Base-by-base conservation (phyloP, 2,888 invertebrate genomes). In the Lithophane socia region DNA sequence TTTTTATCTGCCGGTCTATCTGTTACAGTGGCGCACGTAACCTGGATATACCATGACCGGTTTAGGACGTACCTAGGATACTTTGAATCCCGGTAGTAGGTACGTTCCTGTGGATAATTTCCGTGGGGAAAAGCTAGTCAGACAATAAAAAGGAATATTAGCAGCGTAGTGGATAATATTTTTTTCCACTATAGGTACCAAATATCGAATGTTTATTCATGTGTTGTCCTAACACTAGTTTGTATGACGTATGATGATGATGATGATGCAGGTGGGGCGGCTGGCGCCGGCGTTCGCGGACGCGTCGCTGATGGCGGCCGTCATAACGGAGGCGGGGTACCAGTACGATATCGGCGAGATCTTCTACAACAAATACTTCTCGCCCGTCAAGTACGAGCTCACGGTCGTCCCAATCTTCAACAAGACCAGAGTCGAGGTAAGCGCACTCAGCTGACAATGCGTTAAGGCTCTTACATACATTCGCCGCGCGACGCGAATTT, bases 331-430 rank as follows among this genome's bases (percentile, higher is more conserved):
- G 68, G 89, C 95, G 0, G 94, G 94, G 3, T 97, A 94, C 90
- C 91, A 95, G 47, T 98, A 97, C 93, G 97, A 98, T 84, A 89
- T 96, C 63, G 98, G 98, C 64, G 97, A 97, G 88, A 97, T 98
- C 77, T 97, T 97, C 89, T 98, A 97, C 96, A 98, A 98, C 94
- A 96, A 96, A 88, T 98, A 97, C 95, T 97, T 94, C 96, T 96
- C 97, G 12, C 97, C 98, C 0, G 98, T 98, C 76, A 97, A 98
- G 58, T 98, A 98, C 91, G 95, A 96, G 82, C 97, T 97, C 18
- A 92, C 96, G n/a, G 95, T 97, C 79, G 87, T 98, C 78, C 98
- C 98, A 0, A 92, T 98, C 86, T 98, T 97, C 93, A 97, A 97
- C 82, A 94, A 97, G 82, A 92, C 93, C 21, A 94, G 94, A 54